These are phyloP conservation scores for Euplagia quadripunctaria DNA, from an alignment of 2,888 invertebrate species.

Conservation along the genomic window DNA sequence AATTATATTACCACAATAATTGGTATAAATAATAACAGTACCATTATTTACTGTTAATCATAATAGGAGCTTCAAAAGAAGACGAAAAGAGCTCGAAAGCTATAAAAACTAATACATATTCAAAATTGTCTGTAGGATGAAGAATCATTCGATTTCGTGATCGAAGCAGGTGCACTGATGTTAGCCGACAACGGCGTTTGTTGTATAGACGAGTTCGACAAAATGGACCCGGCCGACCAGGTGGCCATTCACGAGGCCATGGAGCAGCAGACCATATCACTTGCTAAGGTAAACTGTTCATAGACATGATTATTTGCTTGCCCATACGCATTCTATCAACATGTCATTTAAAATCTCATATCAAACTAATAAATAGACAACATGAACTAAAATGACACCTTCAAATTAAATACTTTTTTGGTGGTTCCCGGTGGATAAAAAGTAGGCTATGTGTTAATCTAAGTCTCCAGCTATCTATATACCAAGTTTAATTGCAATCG, in stretches of 20 bases:
- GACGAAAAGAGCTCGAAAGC: no score
- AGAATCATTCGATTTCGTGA: conserved; percentile 99
- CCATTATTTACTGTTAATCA: no score
- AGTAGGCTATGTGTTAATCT: no score
- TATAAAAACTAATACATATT: not conserved
- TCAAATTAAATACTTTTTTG: no score
- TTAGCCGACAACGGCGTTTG: conserved; percentile 99
- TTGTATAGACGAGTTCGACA: conserved; percentile 99
- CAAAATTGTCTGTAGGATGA: conserved; percentile 89
- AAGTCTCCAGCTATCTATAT: no score
- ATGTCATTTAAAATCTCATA: not conserved
- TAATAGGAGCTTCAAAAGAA: no score
- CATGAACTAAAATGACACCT: no score
- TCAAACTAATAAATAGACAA: no score
- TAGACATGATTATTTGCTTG: not conserved
- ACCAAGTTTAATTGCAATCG: no score
- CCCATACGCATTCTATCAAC: not conserved
- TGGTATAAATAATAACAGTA: no score
- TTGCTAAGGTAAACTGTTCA: conserved; percentile 92
- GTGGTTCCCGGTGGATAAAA: no score
- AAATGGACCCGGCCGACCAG: conserved; percentile 99
- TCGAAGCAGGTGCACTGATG: conserved; percentile 99
- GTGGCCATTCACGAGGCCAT: conserved; percentile 99
- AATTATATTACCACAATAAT: no score
- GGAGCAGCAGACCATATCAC: conserved; percentile 99